Conservation (phyloP, 1,140 invertebrate genomes). For the Bombyx mandarina region DNA sequence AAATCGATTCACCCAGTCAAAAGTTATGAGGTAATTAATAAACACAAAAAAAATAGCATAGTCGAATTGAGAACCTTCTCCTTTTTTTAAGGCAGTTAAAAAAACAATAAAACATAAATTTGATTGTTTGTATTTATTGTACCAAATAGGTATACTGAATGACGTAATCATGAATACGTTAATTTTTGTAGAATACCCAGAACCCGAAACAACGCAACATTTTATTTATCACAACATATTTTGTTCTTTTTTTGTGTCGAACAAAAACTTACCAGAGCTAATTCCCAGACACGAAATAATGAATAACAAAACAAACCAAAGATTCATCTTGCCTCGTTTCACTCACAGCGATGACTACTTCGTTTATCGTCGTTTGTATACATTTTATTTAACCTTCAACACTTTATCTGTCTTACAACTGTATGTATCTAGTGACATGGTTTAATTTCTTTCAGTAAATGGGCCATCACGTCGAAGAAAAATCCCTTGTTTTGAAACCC, state of each 20-base stretch:
- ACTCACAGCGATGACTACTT: slow-evolving; percentile 5
- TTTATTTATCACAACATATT: neutral
- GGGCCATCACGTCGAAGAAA: neutral
- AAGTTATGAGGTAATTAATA: no score
- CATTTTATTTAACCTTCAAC: slow-evolving; percentile 8
- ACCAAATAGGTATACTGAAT: no score
- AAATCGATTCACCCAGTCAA: no score
- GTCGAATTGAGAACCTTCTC: no score
- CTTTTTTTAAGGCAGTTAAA: no score
- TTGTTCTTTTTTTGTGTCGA: neutral
- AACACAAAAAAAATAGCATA: no score
- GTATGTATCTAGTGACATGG: neutral
- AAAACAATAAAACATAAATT: no score
- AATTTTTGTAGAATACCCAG: no score
- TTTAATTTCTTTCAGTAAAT: neutral
- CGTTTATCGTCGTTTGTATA: slow-evolving; percentile 1
- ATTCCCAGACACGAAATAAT: slow-evolving; percentile 1
- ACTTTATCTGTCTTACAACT: slow-evolving; percentile 6
- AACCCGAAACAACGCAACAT: neutral
- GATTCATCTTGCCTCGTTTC: slow-evolving; percentile 11
- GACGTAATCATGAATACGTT: no score
- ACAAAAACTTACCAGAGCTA: slow-evolving; percentile 10
- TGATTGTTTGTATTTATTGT: no score
- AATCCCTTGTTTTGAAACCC: no score
- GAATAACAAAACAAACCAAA: slow-evolving; percentile 9